Evolutionary conservation across 1,140 invertebrate genomes (phyloP).

Genomic region (Drosophila funebris): DNA sequence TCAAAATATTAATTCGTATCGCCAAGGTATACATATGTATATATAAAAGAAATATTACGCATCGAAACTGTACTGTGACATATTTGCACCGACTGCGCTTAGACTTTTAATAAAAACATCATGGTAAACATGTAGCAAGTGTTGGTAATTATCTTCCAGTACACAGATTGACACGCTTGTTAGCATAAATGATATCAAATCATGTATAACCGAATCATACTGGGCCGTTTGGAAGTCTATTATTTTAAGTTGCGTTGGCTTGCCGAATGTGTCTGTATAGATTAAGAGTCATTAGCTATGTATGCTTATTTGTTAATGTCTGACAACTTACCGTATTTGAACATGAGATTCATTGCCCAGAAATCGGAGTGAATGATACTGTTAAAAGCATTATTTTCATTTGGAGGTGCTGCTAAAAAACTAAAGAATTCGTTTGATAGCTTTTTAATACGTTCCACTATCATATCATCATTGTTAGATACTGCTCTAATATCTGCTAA

Average conservation of each 20-base stretch:
- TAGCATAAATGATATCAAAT: conserved; percentile 86
- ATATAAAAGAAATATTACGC: conserved; percentile 35
- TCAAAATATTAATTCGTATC: background rate
- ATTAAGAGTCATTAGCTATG: background rate
- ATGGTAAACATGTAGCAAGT: conserved; percentile 85
- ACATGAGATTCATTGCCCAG: conserved; percentile 87
- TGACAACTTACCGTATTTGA: conserved; percentile 71
- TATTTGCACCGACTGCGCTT: conserved; percentile 51
- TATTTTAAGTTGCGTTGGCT: conserved; percentile 85
- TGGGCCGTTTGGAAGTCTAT: conserved; percentile 87
- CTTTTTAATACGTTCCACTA: conserved; percentile 30
- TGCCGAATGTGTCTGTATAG: conserved; percentile 48
- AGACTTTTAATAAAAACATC: conserved; percentile 82
- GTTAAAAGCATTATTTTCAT: conserved; percentile 79
- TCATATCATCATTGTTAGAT: conserved; percentile 45
- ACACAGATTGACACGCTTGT: conserved; percentile 84
- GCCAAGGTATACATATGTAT: background rate
- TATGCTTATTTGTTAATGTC: background rate
- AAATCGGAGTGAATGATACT: conserved; percentile 86
- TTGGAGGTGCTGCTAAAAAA: conserved; percentile 43
- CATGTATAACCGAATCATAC: conserved; percentile 85
- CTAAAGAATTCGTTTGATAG: conserved; percentile 54
- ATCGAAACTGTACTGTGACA: conserved; percentile 39
- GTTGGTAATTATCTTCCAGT: conserved; percentile 83
- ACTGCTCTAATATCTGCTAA: conserved; percentile 47